A percentile compares a stretch with the other conserved stretches of the same genome.
Evolutionary conservation across 2,113 vertebrate species (phyloP).

Genomic region (Cairina moschata): DNA sequence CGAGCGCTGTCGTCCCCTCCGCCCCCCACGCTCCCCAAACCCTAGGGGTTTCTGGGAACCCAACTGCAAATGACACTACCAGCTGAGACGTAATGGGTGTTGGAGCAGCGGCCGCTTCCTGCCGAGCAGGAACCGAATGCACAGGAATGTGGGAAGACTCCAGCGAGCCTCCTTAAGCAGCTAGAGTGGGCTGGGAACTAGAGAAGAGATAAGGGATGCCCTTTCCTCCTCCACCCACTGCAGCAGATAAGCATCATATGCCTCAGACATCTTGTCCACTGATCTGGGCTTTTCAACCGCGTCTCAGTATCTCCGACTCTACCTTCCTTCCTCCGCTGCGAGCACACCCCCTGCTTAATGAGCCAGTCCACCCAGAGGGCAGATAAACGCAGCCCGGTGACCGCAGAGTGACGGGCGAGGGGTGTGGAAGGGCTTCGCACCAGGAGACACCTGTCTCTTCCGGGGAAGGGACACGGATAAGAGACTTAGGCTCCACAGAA

Average conservation of each 20-base stretch:
- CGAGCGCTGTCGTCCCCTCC: fast-evolving
- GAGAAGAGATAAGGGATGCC: slow-evolving; percentile 60
- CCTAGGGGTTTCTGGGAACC: slow-evolving; percentile 20
- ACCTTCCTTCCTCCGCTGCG: slow-evolving; percentile 56
- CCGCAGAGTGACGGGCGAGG: background rate
- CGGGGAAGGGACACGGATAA: background rate
- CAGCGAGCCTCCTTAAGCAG: slow-evolving; percentile 60
- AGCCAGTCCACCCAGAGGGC: background rate
- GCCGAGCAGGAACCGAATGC: slow-evolving; percentile 41
- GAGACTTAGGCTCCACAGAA: background rate
- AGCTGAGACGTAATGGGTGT: slow-evolving; percentile 61
- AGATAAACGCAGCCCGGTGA: background rate
- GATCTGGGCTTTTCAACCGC: slow-evolving; percentile 57
- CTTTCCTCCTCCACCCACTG: slow-evolving; percentile 59
- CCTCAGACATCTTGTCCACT: slow-evolving; percentile 69
- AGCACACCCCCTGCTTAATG: background rate
- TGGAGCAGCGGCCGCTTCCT: slow-evolving; percentile 54
- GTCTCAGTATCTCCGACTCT: slow-evolving; percentile 55
- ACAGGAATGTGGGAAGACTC: slow-evolving; percentile 61
- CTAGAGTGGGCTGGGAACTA: slow-evolving; percentile 49
- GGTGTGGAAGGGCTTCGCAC: background rate
- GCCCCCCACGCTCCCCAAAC: background rate
- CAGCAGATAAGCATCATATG: slow-evolving; percentile 65
- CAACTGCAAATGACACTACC: slow-evolving; percentile 49
- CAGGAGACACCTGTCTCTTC: slow-evolving; percentile 53